phyloP scores from a whole-genome alignment of 1,140 invertebrate genomes.

The Anastrepha ludens region DNA sequence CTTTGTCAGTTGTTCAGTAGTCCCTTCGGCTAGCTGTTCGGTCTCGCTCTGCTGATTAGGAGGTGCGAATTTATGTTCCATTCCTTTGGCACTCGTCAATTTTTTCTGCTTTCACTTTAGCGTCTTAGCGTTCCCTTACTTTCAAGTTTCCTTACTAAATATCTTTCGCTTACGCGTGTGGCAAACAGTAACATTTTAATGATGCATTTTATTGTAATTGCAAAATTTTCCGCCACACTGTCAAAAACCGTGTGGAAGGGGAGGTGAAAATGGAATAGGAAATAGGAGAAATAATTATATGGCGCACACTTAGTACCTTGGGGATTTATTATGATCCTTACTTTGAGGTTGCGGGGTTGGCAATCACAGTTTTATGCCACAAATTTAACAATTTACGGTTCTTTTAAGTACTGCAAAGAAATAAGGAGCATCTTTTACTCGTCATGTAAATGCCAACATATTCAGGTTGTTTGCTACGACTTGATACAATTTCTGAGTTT shows the following conservation, averaged over 20 bases:
- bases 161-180: not conserved
- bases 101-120: not conserved
- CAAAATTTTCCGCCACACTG: not conserved
- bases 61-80: slow-evolving; percentile 15
- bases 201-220: slow-evolving; percentile 34
- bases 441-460: not conserved
- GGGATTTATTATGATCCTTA: slow-evolving; percentile 13
- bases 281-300: not conserved
- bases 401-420: too few species aligned
- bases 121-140: not conserved
- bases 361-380: not conserved
- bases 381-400: not conserved
- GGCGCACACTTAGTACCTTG: not conserved
- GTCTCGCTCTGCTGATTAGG: slow-evolving; percentile 19
- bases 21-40: not conserved
- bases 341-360: not conserved
- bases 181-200: slow-evolving; percentile 22
- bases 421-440: not conserved
- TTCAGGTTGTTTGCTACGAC: not conserved
- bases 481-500: too few species aligned
- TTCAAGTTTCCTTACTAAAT: not conserved
- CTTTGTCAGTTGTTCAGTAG: not conserved
- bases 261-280: not conserved
- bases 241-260: not conserved
- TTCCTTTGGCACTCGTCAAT: slow-evolving; percentile 16